Evolutionary conservation across 2,113 vertebrate genomes (phyloP).

Genomic region (Astur gentilis): DNA sequence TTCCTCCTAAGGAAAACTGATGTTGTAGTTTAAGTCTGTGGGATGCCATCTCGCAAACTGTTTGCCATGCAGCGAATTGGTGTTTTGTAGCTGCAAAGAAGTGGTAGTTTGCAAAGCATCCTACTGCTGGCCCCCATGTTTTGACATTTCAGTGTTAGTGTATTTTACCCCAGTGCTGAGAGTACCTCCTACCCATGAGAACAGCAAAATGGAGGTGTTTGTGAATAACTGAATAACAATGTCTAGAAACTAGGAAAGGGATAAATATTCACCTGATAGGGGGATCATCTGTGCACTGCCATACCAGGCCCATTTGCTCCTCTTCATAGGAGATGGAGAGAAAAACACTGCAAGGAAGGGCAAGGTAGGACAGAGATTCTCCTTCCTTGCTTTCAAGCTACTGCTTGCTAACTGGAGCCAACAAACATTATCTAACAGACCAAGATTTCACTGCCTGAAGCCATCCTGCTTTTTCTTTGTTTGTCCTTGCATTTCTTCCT

Average conservation of each 20-base stretch:
- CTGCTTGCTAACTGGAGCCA: background rate
- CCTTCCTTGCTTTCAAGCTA: background rate
- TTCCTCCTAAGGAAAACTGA: background rate
- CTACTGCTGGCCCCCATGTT: background rate
- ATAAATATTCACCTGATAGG: background rate
- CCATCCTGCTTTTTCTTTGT: background rate
- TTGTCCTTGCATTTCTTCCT: background rate
- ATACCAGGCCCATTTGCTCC: background rate
- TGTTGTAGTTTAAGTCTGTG: background rate
- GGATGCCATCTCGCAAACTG: background rate
- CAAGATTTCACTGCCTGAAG: background rate
- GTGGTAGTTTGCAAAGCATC: background rate
- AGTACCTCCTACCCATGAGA: background rate
- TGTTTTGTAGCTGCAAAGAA: background rate
- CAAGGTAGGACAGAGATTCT: background rate
- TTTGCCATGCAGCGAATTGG: background rate
- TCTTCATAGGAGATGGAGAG: background rate
- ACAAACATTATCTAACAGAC: background rate
- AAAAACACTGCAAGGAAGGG: background rate
- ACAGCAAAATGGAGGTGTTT: background rate
- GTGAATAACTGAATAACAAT: background rate
- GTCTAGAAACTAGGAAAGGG: background rate
- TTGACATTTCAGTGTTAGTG: background rate
- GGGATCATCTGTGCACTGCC: background rate
- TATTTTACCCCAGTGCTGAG: background rate